Base-by-base conservation (phyloP, 2,888 invertebrate genomes). In the Listrodromus nycthemerus region DNA sequence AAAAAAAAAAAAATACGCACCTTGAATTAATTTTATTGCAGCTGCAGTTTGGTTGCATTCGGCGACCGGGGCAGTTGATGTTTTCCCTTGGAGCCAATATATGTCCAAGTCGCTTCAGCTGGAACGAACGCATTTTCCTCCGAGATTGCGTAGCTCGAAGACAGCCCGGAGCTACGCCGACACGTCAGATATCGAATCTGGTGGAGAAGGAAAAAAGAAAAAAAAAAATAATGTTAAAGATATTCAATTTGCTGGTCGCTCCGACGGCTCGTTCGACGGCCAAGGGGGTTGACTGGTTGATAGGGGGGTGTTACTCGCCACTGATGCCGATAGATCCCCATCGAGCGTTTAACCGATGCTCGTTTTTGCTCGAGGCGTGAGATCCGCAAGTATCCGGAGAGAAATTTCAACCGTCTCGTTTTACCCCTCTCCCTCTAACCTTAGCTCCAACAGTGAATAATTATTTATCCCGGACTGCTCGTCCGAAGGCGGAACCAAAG, bases 271-370 rank as follows among this genome's bases (percentile, higher is more conserved):
- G 13, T 27, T 30, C 58, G 6, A 27, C 30, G 24, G 58, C 58
- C 58, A 58, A 58, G 58, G 58, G 58, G 58, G 58, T 58, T 58
- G 58, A 58, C 58, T 58, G 27, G 58, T 58, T 58, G 58, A 58
- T 58, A 58, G 58, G 58, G 58, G 58, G 58, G 58, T 58, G 58
- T 58, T 24, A 30, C 58, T 19, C 58, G 58, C 58, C 58, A 58
- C 58, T 30, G 58, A 58, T 58, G 58, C 24, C 58, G 27, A 58
- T 58, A 30, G 58, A 58, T 58, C 58, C 58, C 58, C 16, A n/a
- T 30, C 24, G 58, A 58, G 30, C 58, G 58, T 58, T 24, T 7
- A 58, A 5, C 16, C 27, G 58, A 58, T 30, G 58, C 58, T 27
- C 30, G 27, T 27, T 58, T 27, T 30, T n/a, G 58, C 58, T 58